Conservation (phyloP, 1,140 invertebrate species). For the Ceratitis capitata region DNA sequence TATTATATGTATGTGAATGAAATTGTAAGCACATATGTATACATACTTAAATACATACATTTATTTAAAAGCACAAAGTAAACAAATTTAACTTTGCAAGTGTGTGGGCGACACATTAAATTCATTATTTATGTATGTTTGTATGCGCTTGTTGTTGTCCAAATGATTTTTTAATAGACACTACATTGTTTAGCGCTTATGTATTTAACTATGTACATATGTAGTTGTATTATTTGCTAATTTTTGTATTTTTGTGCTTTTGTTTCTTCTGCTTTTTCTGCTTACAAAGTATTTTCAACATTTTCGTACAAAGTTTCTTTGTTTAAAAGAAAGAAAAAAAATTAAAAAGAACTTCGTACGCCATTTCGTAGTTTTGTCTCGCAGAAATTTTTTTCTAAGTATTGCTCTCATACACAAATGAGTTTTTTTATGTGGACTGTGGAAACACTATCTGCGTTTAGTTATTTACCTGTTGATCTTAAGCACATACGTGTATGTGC, state of each 20-base stretch:
- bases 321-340: too few species aligned
- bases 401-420: neutral
- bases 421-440: neutral
- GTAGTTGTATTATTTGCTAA: constrained; percentile 21
- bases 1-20: too few species aligned
- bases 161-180: neutral
- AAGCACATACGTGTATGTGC: neutral
- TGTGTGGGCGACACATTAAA: neutral
- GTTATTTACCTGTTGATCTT: neutral
- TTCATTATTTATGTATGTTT: neutral
- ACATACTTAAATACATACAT: neutral
- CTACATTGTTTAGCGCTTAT: neutral
- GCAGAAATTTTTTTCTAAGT: neutral
- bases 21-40: neutral
- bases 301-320: constrained; percentile 3
- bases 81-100: neutral
- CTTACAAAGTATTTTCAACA: neutral
- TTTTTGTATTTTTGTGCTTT: neutral
- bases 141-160: neutral
- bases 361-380: too few species aligned
- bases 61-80: neutral
- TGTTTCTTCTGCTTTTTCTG: neutral
- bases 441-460: neutral
- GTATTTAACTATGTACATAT: neutral
- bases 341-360: neutral